phyloP scores from a whole-genome alignment of 2,797 vertebrate species.

The Tamandua tetradactyla region DNA sequence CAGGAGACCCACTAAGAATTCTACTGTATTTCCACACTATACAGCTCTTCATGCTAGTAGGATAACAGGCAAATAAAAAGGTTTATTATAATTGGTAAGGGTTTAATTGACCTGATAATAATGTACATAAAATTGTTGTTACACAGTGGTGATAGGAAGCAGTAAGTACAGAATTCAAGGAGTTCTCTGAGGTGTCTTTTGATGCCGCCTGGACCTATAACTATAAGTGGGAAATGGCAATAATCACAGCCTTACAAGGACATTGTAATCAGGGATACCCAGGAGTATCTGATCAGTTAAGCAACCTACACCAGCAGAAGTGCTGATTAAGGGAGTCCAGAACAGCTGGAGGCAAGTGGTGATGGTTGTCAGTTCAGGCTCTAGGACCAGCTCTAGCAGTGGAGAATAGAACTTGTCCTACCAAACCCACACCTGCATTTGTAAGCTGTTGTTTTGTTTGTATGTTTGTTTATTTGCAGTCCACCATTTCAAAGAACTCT shows the following conservation, averaged over 20 bases:
- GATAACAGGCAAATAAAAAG: neutral
- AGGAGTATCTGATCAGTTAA: no score
- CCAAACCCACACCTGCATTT: neutral
- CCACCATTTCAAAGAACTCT: neutral
- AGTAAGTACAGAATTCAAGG: neutral
- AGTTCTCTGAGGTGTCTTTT: rapidly evolving
- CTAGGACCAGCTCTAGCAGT: neutral
- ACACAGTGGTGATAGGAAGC: rapidly evolving
- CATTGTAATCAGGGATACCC: no score
- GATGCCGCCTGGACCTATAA: neutral
- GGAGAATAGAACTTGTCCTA: neutral
- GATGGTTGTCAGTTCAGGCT: rapidly evolving
- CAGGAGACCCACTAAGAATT: neutral
- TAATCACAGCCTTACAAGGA: neutral
- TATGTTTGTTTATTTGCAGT: neutral
- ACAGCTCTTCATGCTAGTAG: neutral
- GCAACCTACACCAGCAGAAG: neutral
- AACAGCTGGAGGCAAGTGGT: rapidly evolving
- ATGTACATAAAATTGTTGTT: neutral
- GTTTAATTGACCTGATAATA: neutral
- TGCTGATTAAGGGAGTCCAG: neutral
- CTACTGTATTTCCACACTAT: neutral
- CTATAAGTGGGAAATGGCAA: neutral
- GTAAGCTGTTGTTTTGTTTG: neutral
- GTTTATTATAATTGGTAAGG: neutral